Conservation (phyloP, 2,113 vertebrate species). For the Mionectes macconnelli region DNA sequence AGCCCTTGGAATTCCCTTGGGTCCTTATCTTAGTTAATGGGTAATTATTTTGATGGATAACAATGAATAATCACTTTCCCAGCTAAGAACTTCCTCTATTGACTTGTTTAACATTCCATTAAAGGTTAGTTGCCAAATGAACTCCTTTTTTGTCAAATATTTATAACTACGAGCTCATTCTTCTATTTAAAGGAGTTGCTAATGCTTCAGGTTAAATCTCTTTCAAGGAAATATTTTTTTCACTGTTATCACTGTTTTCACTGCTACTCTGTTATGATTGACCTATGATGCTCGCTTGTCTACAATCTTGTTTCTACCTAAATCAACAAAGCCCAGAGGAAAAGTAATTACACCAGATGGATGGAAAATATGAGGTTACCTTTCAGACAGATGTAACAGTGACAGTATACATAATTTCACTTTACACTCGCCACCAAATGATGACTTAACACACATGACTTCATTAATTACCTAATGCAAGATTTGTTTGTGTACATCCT, state of each 20-base stretch:
- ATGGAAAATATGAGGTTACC: not conserved
- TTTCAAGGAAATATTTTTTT: not conserved
- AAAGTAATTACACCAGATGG: not conserved
- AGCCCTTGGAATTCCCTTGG: constrained; percentile 75
- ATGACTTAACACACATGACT: not conserved
- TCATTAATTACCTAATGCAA: not conserved
- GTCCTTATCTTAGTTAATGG: constrained; percentile 73
- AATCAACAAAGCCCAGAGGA: not conserved
- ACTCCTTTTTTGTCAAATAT: constrained; percentile 62
- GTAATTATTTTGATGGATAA: constrained; percentile 76
- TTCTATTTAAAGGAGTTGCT: constrained; percentile 49
- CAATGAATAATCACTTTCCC: constrained; percentile 77
- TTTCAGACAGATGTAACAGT: not conserved
- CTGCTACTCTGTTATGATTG: not conserved
- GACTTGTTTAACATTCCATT: constrained; percentile 75
- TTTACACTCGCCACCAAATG: not conserved
- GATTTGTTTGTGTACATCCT: not conserved
- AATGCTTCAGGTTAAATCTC: constrained; percentile 11
- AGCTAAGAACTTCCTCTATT: constrained; percentile 82
- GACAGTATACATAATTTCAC: not conserved
- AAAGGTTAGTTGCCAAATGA: constrained; percentile 70
- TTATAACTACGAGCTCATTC: constrained; percentile 46
- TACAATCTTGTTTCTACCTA: not conserved
- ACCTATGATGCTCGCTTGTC: not conserved
- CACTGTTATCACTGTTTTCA: too few relatives aligned